Evolutionary conservation across 2,113 vertebrate species (phyloP).

Genomic region (Ceratotherium simum): DNA sequence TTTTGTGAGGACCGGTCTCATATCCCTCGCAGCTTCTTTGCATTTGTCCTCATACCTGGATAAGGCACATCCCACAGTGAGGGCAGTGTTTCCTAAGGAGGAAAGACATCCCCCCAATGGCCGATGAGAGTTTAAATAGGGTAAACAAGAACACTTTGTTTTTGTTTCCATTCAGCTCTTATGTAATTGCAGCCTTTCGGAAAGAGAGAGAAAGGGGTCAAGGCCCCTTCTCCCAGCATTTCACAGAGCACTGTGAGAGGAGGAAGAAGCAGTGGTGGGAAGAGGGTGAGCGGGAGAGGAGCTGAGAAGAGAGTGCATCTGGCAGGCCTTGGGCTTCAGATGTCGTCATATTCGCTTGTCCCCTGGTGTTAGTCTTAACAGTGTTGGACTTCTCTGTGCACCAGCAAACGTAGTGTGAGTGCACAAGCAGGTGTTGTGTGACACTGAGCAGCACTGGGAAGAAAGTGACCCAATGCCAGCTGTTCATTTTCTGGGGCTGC

Average conservation of each 20-base stretch:
- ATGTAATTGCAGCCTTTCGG: conserved; percentile 44
- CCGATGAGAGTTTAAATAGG: not conserved
- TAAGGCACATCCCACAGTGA: no score
- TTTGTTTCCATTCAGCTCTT: conserved; percentile 32
- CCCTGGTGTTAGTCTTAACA: conserved; percentile 54
- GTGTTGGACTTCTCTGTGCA: conserved; percentile 64
- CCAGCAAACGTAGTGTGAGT: not conserved
- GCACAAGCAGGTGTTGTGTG: conserved; percentile 58
- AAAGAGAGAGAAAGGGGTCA: conserved; percentile 5
- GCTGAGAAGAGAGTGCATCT: not conserved
- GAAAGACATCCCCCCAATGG: not conserved
- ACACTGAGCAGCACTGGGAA: conserved; percentile 50
- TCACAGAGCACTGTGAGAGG: not conserved
- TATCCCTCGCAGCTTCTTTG: not conserved
- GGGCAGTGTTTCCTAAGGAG: not conserved
- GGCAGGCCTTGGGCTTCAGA: conserved; percentile 40
- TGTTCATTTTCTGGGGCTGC: not conserved
- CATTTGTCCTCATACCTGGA: not conserved
- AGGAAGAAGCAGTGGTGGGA: not conserved
- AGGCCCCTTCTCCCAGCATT: conserved; percentile 25
- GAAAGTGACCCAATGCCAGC: conserved; percentile 43
- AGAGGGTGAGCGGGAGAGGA: not conserved
- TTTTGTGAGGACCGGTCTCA: not conserved
- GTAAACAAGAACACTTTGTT: not conserved
- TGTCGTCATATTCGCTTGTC: conserved; percentile 40